These are phyloP conservation scores for Rhyacichthys aspro DNA, from an alignment of 2,797 vertebrate genomes.

Conservation along the genomic window DNA sequence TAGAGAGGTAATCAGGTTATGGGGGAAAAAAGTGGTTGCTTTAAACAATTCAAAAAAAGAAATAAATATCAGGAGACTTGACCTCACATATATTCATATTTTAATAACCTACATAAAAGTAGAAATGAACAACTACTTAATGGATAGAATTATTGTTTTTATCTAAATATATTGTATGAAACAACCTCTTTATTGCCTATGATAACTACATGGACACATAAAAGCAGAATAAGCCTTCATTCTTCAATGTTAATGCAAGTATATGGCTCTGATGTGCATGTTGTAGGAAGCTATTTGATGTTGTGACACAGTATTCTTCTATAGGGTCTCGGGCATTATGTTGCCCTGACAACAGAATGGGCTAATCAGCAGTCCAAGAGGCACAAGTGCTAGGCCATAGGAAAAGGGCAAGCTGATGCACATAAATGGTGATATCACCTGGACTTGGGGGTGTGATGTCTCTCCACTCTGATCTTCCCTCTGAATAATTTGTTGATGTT, in stretches of 20 bases:
- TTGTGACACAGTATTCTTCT: not conserved
- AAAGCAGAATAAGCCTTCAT: not conserved
- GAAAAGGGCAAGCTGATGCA: constrained; percentile 51
- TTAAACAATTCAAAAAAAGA: too few relatives aligned
- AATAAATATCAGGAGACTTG: too few relatives aligned
- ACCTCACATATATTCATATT: too few relatives aligned
- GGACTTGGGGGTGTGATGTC: constrained; percentile 63
- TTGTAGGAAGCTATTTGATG: not conserved
- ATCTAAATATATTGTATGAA: too few relatives aligned
- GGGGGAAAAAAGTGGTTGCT: too few relatives aligned
- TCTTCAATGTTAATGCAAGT: not conserved
- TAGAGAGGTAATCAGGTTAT: too few relatives aligned
- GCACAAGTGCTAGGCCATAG: constrained; percentile 47
- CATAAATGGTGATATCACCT: constrained; percentile 67
- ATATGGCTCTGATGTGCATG: not conserved
- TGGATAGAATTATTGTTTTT: too few relatives aligned
- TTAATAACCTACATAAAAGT: too few relatives aligned
- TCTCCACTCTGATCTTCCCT: constrained; percentile 61
- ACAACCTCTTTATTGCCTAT: too few relatives aligned
- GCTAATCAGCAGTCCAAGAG: constrained; percentile 54
- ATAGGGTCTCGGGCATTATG: constrained; percentile 34
- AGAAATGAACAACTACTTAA: too few relatives aligned
- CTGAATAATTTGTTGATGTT: constrained; percentile 69
- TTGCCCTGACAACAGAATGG: constrained; percentile 68
- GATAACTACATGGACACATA: too few relatives aligned